Percentiles rank a stretch among this genome's conserved stretches.
These are phyloP conservation scores for Allygus modestus DNA, from an alignment of 2,888 invertebrate species.

Conservation along the genomic window DNA sequence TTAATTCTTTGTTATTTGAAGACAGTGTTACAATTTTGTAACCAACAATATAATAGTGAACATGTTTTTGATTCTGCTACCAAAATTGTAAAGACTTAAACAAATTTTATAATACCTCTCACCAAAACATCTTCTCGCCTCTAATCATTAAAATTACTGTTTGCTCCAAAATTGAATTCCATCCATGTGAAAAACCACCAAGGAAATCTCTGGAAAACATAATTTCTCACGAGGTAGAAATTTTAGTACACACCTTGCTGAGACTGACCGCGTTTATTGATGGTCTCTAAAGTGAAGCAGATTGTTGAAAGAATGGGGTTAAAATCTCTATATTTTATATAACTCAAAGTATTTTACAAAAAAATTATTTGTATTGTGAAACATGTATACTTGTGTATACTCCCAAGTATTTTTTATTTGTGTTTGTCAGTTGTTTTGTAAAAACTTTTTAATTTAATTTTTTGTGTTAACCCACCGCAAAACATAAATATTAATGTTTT, in stretches of 20 bases:
- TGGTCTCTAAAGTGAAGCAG: background rate
- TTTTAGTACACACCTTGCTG: background rate
- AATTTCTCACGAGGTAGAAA: too few species aligned
- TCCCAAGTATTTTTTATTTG: background rate
- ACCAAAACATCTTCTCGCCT: too few species aligned
- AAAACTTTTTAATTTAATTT: background rate
- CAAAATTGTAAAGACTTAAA: too few species aligned
- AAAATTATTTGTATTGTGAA: background rate
- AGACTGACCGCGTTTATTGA: background rate
- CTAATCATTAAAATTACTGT: too few species aligned
- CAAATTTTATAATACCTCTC: too few species aligned
- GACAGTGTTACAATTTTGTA: too few species aligned
- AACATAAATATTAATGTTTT: background rate
- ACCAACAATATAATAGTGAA: too few species aligned
- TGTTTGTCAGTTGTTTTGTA: background rate
- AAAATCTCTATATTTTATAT: background rate
- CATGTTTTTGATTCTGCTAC: too few species aligned
- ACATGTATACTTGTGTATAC: background rate
- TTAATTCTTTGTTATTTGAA: too few species aligned
- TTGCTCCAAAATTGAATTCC: too few species aligned
- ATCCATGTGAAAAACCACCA: too few species aligned
- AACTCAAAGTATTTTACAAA: background rate
- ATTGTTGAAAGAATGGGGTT: background rate
- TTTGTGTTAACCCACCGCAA: background rate
- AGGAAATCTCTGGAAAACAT: too few species aligned